Evolutionary conservation across 2,888 invertebrate genomes (phyloP).

Genomic region (Lithosia quadra): DNA sequence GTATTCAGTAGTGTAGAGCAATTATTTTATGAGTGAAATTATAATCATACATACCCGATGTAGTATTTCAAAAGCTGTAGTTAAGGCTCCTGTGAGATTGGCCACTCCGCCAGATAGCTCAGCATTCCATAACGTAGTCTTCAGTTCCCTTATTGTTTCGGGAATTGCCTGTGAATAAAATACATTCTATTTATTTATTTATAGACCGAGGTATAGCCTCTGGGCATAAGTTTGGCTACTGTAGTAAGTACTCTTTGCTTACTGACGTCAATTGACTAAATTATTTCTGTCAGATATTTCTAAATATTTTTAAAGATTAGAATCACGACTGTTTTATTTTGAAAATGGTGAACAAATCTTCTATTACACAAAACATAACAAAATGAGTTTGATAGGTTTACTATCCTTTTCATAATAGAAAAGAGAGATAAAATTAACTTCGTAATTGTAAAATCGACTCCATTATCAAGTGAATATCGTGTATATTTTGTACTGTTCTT

Average conservation of each 20-base stretch:
- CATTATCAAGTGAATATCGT: background rate
- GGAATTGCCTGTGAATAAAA: slow-evolving; percentile 89
- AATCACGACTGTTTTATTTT: too few species aligned
- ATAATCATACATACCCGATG: slow-evolving; percentile 89
- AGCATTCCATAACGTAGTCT: slow-evolving; percentile 91
- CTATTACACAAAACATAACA: too few species aligned
- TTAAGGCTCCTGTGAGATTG: slow-evolving; percentile 97
- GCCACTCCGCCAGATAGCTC: slow-evolving; percentile 92
- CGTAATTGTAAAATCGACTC: background rate
- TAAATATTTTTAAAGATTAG: too few species aligned
- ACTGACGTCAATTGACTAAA: too few species aligned
- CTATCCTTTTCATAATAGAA: too few species aligned
- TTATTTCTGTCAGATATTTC: too few species aligned
- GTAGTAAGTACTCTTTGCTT: too few species aligned
- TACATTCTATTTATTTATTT: background rate
- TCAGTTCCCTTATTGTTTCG: slow-evolving; percentile 93
- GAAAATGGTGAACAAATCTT: too few species aligned
- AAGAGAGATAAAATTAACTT: background rate
- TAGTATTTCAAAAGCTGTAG: slow-evolving; percentile 96
- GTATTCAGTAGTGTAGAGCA: background rate
- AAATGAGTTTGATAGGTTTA: too few species aligned
- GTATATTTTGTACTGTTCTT: background rate
- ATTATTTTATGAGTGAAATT: background rate
- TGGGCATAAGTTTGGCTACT: too few species aligned
- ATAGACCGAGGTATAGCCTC: too few species aligned